A percentile compares a stretch with the other conserved stretches of the same genome.
Evolutionary conservation across 2,888 invertebrate species (phyloP).

Genomic region (Stenolophus ochropezus): DNA sequence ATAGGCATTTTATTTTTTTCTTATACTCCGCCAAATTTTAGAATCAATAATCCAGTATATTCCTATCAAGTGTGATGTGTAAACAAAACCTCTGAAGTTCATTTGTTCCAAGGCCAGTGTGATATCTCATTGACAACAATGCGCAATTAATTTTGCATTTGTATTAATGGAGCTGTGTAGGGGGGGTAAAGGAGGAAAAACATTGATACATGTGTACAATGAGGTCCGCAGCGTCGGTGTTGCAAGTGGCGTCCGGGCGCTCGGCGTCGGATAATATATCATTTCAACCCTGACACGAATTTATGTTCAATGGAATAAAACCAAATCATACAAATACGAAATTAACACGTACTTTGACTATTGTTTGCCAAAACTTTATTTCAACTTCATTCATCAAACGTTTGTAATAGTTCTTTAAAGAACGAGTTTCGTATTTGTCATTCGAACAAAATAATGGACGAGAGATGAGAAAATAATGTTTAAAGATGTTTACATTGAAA

Average conservation of each 20-base stretch:
- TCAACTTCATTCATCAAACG: no score
- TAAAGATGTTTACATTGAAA: no score
- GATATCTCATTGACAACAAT: conserved; percentile 32
- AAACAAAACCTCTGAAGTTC: not conserved
- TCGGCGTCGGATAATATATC: not conserved
- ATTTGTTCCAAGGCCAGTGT: not conserved
- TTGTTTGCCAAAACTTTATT: not conserved
- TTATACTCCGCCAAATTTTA: no score
- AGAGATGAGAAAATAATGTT: no score
- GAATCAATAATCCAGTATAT: no score
- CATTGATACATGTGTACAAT: not conserved
- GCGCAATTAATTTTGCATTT: conserved; percentile 25
- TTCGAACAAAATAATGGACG: no score
- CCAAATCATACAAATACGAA: not conserved
- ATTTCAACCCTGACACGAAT: conserved; percentile 20
- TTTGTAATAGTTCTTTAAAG: no score
- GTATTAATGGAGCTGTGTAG: conserved; percentile 1
- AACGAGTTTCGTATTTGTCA: no score
- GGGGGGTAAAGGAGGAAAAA: not conserved
- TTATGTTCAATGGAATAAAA: conserved; percentile 34
- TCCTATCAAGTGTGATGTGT: no score
- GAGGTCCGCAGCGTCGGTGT: not conserved
- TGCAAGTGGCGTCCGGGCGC: not conserved
- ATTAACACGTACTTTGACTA: not conserved
- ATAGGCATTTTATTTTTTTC: no score